Percentiles rank a stretch among this genome's conserved stretches.
These are phyloP conservation scores for Hemiprocne comata DNA, from an alignment of 2,113 vertebrate species.

Conservation along the genomic window DNA sequence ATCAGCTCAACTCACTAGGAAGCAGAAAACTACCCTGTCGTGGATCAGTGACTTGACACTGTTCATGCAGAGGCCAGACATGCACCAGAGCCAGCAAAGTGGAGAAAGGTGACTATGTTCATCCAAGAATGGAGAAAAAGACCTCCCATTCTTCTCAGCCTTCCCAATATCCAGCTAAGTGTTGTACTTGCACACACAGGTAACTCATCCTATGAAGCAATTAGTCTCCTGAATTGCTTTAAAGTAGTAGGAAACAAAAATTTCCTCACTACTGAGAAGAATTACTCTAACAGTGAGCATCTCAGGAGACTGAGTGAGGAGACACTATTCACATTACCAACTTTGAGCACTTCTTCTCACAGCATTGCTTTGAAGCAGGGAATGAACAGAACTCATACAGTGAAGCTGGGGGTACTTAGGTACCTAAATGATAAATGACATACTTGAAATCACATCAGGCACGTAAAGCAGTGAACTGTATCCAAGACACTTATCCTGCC, in stretches of 20 bases:
- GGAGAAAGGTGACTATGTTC: not conserved
- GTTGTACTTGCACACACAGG: not conserved
- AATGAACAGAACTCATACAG: not conserved
- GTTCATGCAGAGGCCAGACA: not conserved
- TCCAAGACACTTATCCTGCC: not conserved
- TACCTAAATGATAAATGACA: not conserved
- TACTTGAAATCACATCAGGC: not conserved
- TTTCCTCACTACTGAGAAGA: not conserved
- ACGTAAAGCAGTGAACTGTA: not conserved
- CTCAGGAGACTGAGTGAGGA: not conserved
- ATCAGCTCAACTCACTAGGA: not conserved
- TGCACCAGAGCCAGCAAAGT: not conserved
- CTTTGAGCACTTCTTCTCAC: not conserved
- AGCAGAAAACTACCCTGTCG: not conserved
- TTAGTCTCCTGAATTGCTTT: not conserved
- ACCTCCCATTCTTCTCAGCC: not conserved
- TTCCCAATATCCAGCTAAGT: not conserved
- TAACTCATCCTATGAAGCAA: not conserved
- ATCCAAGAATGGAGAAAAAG: not conserved
- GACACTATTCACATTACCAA: accelerated
- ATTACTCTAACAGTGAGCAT: not conserved
- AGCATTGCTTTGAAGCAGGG: not conserved
- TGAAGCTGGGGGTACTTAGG: not conserved
- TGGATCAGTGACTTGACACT: not conserved
- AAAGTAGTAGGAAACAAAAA: not conserved